phyloP scores from a whole-genome alignment of 2,113 vertebrate genomes.

The Gobio gobio region DNA sequence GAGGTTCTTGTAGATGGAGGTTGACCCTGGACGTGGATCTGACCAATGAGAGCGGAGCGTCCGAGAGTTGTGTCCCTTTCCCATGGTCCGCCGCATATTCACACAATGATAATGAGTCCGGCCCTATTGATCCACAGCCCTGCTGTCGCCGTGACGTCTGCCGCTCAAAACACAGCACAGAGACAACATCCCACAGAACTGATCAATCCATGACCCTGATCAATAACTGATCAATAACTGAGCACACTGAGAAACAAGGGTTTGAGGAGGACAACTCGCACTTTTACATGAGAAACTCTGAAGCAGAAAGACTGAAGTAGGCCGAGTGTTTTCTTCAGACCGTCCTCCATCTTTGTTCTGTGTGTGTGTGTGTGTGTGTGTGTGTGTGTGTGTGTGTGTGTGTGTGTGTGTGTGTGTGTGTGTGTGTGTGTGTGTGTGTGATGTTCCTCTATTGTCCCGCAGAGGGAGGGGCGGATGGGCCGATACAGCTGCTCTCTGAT shows the following conservation, averaged over 20 bases:
- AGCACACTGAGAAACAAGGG: not conserved
- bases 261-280: too few relatives aligned
- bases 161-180: conserved; percentile 5
- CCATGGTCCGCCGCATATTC: conserved; percentile 71
- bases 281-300: too few relatives aligned
- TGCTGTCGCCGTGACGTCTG: conserved; percentile 53
- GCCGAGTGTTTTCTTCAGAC: too few relatives aligned
- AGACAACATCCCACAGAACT: not conserved
- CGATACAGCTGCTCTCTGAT: conserved; percentile 61
- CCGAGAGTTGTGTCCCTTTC: conserved; percentile 63
- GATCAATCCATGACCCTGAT: not conserved
- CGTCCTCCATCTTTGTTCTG: too few relatives aligned
- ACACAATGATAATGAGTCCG: conserved; percentile 78
- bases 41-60: conserved; percentile 63
- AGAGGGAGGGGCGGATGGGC: conserved; percentile 28
- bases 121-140: conserved; percentile 69
- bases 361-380: too few relatives aligned
- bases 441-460: too few relatives aligned
- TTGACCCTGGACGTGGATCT: conserved; percentile 48
- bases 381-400: too few relatives aligned
- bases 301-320: too few relatives aligned
- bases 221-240: conserved; percentile 19
- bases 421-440: too few relatives aligned
- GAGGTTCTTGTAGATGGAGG: conserved; percentile 65
- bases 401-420: too few relatives aligned